Conservation (phyloP, 1,140 invertebrate species). For the Grapholita molesta region DNA sequence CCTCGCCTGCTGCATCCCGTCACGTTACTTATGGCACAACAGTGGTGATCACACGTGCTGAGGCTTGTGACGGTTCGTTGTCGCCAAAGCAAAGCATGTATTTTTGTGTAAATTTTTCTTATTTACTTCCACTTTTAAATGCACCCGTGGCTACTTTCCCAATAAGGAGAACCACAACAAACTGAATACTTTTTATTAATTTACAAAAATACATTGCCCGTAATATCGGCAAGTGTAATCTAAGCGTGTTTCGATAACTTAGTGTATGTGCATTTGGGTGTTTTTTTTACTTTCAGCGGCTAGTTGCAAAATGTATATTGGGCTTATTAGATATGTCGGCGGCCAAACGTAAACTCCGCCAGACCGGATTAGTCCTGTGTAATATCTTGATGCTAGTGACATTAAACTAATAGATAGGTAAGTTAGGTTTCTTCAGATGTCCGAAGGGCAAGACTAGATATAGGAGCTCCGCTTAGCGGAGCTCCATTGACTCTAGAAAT, state of each 20-base stretch:
- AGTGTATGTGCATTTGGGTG: neutral
- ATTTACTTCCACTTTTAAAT: neutral
- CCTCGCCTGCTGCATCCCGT: conserved; percentile 55
- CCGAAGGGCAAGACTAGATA: too few species aligned
- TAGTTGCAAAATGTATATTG: neutral
- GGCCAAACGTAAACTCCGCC: too few species aligned
- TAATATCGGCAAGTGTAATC: neutral
- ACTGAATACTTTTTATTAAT: neutral
- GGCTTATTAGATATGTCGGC: too few species aligned
- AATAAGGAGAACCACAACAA: neutral
- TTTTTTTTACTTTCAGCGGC: neutral
- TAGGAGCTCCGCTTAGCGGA: too few species aligned
- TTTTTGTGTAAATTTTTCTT: neutral
- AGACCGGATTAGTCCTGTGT: too few species aligned
- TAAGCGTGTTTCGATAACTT: neutral
- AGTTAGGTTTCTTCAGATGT: too few species aligned
- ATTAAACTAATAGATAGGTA: too few species aligned
- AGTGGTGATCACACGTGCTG: neutral
- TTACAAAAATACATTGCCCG: neutral
- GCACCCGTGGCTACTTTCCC: neutral
- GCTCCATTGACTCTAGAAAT: too few species aligned
- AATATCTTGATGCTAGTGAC: too few species aligned
- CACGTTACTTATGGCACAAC: conserved; percentile 5
- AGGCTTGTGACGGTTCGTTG: neutral
- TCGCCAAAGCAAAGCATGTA: neutral